A percentile compares a stretch with the other conserved stretches of the same genome.
phyloP scores from a whole-genome alignment of 2,113 vertebrate species.

The Pholis gunnellus region DNA sequence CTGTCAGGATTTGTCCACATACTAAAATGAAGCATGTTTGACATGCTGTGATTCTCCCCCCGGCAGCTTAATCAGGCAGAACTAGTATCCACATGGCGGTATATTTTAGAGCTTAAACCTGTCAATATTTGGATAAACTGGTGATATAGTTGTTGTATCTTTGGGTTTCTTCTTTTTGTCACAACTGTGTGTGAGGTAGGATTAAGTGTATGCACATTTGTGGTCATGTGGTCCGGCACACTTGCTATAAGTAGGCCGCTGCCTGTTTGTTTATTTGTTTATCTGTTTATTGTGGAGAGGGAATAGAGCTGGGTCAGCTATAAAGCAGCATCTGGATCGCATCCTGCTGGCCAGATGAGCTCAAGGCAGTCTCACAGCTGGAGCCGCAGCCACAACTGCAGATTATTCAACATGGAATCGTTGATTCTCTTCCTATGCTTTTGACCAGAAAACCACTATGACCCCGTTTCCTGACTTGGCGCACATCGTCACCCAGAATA shows the following conservation, averaged over 20 bases:
- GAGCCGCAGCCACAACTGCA: slow-evolving; percentile 42
- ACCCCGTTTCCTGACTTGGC: slow-evolving; percentile 54
- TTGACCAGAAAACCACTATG: slow-evolving; percentile 36
- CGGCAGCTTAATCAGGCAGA: neutral
- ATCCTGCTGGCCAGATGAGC: slow-evolving; percentile 67
- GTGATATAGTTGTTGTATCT: neutral
- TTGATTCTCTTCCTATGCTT: slow-evolving; percentile 40
- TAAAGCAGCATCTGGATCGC: slow-evolving; percentile 67
- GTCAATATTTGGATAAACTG: neutral
- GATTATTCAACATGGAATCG: slow-evolving; percentile 63
- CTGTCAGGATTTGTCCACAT: neutral
- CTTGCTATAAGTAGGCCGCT: neutral
- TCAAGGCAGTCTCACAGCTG: slow-evolving; percentile 64
- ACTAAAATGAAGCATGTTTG: neutral
- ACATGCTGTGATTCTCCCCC: too few species aligned
- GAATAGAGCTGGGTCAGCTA: slow-evolving; percentile 34
- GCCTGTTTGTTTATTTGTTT: slow-evolving; percentile 17
- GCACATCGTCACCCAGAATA: slow-evolving; percentile 14
- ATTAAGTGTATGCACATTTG: slow-evolving; percentile 12
- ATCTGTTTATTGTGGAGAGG: slow-evolving; percentile 41
- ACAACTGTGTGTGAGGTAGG: neutral
- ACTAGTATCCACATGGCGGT: neutral
- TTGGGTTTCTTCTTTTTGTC: neutral
- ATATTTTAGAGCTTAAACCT: neutral
- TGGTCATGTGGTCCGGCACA: slow-evolving; percentile 1